A percentile compares a stretch with the other conserved stretches of the same genome.
These are phyloP conservation scores for Eleginops maclovinus DNA, from an alignment of 2,113 vertebrate species.

Conservation along the genomic window DNA sequence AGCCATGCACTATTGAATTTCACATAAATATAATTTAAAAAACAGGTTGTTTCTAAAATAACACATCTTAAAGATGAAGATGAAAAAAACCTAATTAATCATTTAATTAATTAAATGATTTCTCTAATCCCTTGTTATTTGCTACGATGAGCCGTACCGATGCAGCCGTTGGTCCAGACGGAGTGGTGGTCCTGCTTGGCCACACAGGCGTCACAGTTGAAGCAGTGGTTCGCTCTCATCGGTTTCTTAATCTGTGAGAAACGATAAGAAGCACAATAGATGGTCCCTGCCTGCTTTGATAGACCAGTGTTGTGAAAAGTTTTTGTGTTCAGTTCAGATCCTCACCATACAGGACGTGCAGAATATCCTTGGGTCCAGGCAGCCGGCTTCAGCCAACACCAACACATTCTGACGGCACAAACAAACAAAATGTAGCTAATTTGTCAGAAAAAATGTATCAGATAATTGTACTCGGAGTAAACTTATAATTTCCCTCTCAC, in stretches of 20 bases:
- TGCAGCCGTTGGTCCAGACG: conserved; percentile 90
- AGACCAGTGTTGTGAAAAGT: neutral
- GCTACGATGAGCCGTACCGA: conserved; percentile 88
- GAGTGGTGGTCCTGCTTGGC: conserved; percentile 96
- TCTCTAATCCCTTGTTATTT: too few species aligned
- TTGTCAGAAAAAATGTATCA: neutral
- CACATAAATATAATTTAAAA: too few species aligned
- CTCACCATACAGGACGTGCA: conserved; percentile 96
- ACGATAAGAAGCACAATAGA: neutral
- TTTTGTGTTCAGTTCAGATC: neutral
- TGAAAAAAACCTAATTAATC: too few species aligned
- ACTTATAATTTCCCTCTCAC: conserved; percentile 66
- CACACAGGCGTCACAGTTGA: conserved; percentile 89
- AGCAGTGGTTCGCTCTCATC: conserved; percentile 90
- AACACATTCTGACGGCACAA: conserved; percentile 88
- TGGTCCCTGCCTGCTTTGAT: neutral
- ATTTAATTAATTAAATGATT: too few species aligned
- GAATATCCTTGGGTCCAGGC: conserved; percentile 92
- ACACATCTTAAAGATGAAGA: neutral
- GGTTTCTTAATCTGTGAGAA: conserved; percentile 90
- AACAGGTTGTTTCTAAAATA: neutral
- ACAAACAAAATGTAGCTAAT: conserved; percentile 1
- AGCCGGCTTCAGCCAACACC: conserved; percentile 91
- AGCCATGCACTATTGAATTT: too few species aligned
- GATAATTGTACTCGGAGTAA: neutral